Evolutionary conservation across 2,888 invertebrate species (phyloP), one percentile per base, ranked within the genome.

Genomic region (Barypeithes pellucidus): DNA sequence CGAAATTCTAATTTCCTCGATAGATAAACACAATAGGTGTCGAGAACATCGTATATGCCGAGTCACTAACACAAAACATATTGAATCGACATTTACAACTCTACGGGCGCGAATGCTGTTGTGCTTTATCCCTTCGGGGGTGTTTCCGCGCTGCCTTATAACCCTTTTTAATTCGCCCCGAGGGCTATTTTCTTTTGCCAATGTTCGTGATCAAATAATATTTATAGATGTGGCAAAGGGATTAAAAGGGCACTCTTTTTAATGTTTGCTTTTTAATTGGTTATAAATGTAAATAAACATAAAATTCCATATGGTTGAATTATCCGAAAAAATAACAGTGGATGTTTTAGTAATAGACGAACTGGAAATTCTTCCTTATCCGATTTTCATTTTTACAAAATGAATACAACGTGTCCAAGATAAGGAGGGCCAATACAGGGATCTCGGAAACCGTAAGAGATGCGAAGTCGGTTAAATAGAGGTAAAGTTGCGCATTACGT

Each of bases 21-120:
- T n/a, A n/a, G n/a, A n/a, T n/a, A 5, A 29, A 29, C 9, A 29
- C 8, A 29, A 29, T 16, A 16, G 43, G 5, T 43, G 43, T 16
- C 16, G 3, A 16, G 4, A 7, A 16, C 14, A 16, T 3, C 43
- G 11, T 9, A 20, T 47, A 47, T 11, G 16, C 18, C 20, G 11
- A 5, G 9, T 18, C 11, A 29, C 18, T 22, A 22, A 20, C 20
- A 9, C 47, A 20, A 18, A 9, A 9, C 18, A 18, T 20, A 47
- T 47, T 7, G 20, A 47, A 47, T 47, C 4, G 47, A 47, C 47
- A 47, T 47, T 47, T 47, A 47, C 47, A 47, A 20, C 20, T 12
- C 20, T 47, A n/a, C 11, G 2, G 22, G 47, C 22, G 47, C 20
- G 1, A 47, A 22, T 18, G 47, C 11, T 22, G 12, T 11, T 47